These are phyloP conservation scores for Oryzias curvinotus DNA, from an alignment of 2,113 vertebrate genomes.

Conservation along the genomic window DNA sequence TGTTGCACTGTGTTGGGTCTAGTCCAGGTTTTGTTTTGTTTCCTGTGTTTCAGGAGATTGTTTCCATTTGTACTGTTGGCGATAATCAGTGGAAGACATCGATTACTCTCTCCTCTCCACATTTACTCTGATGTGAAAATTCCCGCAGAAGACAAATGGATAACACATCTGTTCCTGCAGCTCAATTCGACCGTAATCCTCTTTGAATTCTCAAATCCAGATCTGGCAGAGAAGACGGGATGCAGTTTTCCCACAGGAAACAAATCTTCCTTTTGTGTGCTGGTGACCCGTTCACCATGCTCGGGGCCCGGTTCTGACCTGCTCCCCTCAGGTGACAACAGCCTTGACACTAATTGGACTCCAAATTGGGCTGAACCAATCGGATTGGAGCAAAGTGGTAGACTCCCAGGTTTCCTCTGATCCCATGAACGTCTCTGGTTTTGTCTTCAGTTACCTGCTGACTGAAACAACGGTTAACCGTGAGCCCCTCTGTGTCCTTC, in stretches of 20 bases:
- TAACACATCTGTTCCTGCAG: slow-evolving; percentile 27
- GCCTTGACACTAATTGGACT: slow-evolving; percentile 22
- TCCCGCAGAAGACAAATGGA: slow-evolving; percentile 7
- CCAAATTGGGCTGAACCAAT: slow-evolving; percentile 12
- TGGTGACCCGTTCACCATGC: slow-evolving; percentile 72
- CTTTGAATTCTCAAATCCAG: slow-evolving; percentile 22
- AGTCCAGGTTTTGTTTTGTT: slow-evolving; percentile 91
- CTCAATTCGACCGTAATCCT: slow-evolving; percentile 30
- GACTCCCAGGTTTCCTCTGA: no score
- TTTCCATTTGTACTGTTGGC: slow-evolving; percentile 62
- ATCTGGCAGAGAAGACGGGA: slow-evolving; percentile 44
- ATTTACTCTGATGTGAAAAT: slow-evolving; percentile 19
- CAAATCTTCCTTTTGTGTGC: slow-evolving; percentile 76
- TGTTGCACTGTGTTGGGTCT: slow-evolving; percentile 88
- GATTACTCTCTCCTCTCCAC: slow-evolving; percentile 22
- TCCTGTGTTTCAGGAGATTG: slow-evolving; percentile 82
- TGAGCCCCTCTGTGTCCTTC: no score
- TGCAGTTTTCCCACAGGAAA: slow-evolving; percentile 78
- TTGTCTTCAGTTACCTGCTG: no score
- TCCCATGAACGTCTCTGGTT: no score
- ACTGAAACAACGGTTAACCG: no score
- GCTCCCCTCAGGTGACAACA: slow-evolving; percentile 77
- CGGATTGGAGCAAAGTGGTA: no score
- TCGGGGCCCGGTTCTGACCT: slow-evolving; percentile 71
- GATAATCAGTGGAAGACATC: slow-evolving; percentile 23